Evolutionary conservation across 2,113 vertebrate species (phyloP).

Genomic region (Bos javanicus): DNA sequence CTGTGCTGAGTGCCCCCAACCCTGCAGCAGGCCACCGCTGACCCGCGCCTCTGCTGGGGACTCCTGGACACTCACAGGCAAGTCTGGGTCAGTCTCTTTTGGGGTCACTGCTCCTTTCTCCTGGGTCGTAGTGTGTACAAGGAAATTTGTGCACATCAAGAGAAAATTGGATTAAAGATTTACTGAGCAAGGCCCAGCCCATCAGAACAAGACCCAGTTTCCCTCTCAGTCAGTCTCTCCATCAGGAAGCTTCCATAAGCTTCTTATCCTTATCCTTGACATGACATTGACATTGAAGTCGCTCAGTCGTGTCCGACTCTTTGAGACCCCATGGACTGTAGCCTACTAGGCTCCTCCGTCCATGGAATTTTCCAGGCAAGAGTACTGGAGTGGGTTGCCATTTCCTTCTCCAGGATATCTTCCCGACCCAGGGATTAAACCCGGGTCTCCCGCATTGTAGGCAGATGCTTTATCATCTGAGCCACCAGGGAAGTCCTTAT

Average conservation of each 20-base stretch:
- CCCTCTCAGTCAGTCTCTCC: not conserved
- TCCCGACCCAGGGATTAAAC: too few relatives aligned
- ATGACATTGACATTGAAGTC: too few relatives aligned
- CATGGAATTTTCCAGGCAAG: too few relatives aligned
- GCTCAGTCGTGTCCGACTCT: too few relatives aligned
- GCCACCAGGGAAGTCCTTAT: not conserved
- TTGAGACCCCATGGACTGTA: too few relatives aligned
- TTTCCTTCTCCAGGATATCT: too few relatives aligned
- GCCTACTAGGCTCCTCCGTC: too few relatives aligned
- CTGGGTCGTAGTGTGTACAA: not conserved
- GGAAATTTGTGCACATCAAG: not conserved
- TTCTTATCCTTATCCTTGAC: not conserved
- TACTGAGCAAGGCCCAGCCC: not conserved
- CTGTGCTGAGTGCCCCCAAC: rapidly evolving
- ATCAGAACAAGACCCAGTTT: not conserved
- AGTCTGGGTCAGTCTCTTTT: not conserved
- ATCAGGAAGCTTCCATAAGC: not conserved
- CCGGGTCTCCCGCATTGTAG: rapidly evolving
- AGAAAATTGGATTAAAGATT: not conserved
- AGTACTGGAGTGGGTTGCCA: too few relatives aligned
- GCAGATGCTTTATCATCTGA: too few relatives aligned
- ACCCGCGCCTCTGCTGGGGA: not conserved
- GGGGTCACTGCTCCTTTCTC: not conserved
- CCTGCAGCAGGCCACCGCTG: not conserved
- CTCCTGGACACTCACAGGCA: not conserved